Conservation (phyloP, 2,888 invertebrate genomes). For the Drosophila koepferae region DNA sequence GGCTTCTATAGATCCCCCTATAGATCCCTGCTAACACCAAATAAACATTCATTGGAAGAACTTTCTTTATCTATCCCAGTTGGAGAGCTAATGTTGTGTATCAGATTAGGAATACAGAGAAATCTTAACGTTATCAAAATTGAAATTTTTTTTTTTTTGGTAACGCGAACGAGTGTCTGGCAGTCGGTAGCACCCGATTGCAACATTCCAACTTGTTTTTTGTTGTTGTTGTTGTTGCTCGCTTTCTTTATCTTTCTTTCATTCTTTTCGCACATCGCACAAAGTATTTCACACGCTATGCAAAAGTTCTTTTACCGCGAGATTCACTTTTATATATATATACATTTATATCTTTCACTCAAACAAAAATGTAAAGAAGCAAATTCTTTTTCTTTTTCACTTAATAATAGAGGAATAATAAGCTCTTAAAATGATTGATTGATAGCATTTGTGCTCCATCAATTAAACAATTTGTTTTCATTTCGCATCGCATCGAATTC, state of each 20-base stretch:
- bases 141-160: neutral
- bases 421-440: neutral
- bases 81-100: too few species aligned
- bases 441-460: conserved; percentile 1
- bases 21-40: too few species aligned
- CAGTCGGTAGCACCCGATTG: neutral
- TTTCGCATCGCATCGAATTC: neutral
- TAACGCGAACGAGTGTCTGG: neutral
- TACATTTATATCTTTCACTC: neutral
- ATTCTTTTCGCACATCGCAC: conserved; percentile 17
- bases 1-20: too few species aligned
- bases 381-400: neutral
- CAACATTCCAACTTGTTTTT: conserved; percentile 3
- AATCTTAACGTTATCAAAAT: neutral
- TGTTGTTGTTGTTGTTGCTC: neutral
- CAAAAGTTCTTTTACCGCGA: conserved; percentile 9
- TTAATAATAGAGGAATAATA: neutral
- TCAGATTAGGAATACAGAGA: neutral
- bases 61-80: too few species aligned
- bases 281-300: conserved; percentile 25
- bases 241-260: conserved; percentile 3
- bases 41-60: too few species aligned
- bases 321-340: conserved; percentile 7
- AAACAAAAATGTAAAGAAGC: neutral
- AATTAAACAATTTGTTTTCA: conserved; percentile 9